A percentile compares a stretch with the other conserved stretches of the same genome.
These are phyloP conservation scores for Gorsachius goisagi DNA, from an alignment of 2,113 vertebrate genomes.

Conservation along the genomic window DNA sequence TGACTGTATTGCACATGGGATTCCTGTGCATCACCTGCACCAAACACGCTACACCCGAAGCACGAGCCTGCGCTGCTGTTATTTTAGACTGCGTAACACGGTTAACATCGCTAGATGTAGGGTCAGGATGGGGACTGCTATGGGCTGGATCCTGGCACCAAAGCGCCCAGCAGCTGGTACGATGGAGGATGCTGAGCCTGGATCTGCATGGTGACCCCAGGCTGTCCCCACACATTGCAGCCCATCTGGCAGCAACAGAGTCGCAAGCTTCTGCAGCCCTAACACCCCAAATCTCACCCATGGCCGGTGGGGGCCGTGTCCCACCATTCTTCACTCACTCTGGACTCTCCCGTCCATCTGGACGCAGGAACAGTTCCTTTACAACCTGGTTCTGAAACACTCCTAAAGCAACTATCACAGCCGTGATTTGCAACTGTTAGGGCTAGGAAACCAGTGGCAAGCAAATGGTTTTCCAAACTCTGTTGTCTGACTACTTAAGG, in stretches of 20 bases:
- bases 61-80: accelerated
- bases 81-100: accelerated
- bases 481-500: neutral
- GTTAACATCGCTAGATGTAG: too few species aligned
- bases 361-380: neutral
- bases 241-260: neutral
- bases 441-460: neutral
- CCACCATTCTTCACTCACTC: neutral
- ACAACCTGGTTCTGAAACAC: neutral
- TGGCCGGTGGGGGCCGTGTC: neutral
- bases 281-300: neutral
- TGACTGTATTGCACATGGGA: accelerated
- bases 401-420: neutral
- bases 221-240: neutral
- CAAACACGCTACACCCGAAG: accelerated
- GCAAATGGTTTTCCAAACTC: neutral
- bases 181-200: neutral
- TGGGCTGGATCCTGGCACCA: neutral
- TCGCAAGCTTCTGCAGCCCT: neutral
- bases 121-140: neutral
- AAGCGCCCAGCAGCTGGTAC: neutral
- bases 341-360: neutral
- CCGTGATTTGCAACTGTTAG: neutral
- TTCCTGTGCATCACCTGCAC: neutral
- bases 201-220: neutral